Evolutionary conservation across 2,888 invertebrate species (phyloP).

Genomic region (Epirrita christyi): DNA sequence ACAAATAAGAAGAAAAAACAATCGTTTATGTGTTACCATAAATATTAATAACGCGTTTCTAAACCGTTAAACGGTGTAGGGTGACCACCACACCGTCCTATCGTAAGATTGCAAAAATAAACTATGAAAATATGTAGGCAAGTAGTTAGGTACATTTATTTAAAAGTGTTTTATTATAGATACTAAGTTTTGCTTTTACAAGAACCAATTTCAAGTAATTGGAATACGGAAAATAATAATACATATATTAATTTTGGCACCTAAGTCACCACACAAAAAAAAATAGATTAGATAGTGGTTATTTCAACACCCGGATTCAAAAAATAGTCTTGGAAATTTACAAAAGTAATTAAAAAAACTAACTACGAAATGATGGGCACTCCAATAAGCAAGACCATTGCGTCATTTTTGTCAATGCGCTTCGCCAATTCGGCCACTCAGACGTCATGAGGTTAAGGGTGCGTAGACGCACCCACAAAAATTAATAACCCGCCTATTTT

Average conservation of each 20-base stretch:
- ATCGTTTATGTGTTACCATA: conserved; percentile 69
- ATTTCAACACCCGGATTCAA: too few species aligned
- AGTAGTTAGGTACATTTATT: too few species aligned
- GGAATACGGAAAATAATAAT: too few species aligned
- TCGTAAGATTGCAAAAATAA: background rate
- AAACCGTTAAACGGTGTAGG: conserved; percentile 62
- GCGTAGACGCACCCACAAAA: conserved; percentile 63
- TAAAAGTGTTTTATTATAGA: too few species aligned
- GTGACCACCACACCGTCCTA: conserved; percentile 57
- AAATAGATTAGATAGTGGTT: too few species aligned
- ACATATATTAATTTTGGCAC: too few species aligned
- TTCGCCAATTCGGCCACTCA: conserved; percentile 64
- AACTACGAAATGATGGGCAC: conserved; percentile 45
- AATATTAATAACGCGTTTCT: conserved; percentile 79
- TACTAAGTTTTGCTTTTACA: too few species aligned
- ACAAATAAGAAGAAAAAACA: conserved; percentile 73
- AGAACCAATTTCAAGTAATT: too few species aligned
- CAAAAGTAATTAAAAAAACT: too few species aligned
- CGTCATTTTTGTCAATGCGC: conserved; percentile 74
- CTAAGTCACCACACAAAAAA: too few species aligned
- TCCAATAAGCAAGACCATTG: conserved; percentile 48
- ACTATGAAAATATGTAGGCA: background rate
- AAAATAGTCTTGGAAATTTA: too few species aligned
- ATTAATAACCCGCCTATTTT: conserved; percentile 81
- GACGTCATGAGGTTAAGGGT: conserved; percentile 52